Conservation (phyloP, 2,888 invertebrate genomes). For the Himalopsyche anomala region DNA sequence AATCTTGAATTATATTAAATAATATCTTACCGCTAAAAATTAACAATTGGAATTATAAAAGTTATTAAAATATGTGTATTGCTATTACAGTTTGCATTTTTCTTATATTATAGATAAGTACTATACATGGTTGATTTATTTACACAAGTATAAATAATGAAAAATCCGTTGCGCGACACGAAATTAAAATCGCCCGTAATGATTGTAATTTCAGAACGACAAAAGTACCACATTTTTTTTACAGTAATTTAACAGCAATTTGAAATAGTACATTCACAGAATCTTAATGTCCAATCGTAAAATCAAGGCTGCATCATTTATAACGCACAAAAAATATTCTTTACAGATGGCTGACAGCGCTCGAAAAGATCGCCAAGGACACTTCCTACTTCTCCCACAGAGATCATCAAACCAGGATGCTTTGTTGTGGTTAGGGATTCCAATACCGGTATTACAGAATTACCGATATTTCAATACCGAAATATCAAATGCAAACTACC, state of each 20-base stretch:
- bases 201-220: background rate
- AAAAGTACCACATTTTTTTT: constrained; percentile 27
- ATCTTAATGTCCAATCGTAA: constrained; percentile 31
- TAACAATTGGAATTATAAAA: too few species aligned
- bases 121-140: too few species aligned
- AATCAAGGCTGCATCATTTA: constrained; percentile 24
- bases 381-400: constrained; percentile 39
- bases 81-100: too few species aligned
- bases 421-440: background rate
- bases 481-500: too few species aligned
- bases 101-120: too few species aligned
- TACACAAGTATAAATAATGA: background rate
- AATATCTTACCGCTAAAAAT: too few species aligned
- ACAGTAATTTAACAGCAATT: constrained; percentile 42
- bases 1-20: too few species aligned
- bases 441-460: too few species aligned
- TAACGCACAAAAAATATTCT: constrained; percentile 35
- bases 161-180: background rate
- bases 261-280: constrained; percentile 37
- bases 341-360: constrained; percentile 37
- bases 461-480: too few species aligned
- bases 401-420: constrained; percentile 64
- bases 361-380: constrained; percentile 54
- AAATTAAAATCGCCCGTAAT: background rate
- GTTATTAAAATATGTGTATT: too few species aligned